phyloP scores from a whole-genome alignment of 2,888 invertebrate genomes.

The Cheilosia urbana region DNA sequence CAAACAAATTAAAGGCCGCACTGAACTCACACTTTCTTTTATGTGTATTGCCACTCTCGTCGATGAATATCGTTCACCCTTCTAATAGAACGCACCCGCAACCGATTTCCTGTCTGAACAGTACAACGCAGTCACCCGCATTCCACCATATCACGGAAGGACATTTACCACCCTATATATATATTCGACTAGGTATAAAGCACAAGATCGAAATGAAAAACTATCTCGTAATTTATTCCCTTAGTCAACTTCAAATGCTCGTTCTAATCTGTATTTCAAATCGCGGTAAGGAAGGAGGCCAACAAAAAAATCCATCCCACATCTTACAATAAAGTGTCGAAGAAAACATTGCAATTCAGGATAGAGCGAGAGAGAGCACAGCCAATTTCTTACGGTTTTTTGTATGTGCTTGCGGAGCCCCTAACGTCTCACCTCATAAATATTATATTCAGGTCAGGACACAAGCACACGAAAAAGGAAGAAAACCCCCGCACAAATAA shows the following conservation, averaged over 20 bases:
- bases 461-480: slow-evolving; percentile 54
- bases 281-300: slow-evolving; percentile 35
- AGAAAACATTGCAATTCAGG: slow-evolving; percentile 56
- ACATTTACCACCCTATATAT: neutral
- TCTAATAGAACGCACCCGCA: too few relatives aligned
- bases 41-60: too few relatives aligned
- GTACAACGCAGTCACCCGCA: too few relatives aligned
- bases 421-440: slow-evolving; percentile 70
- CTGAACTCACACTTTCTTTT: too few relatives aligned
- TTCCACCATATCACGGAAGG: slow-evolving; percentile 19
- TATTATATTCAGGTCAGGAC: slow-evolving; percentile 75
- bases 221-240: slow-evolving; percentile 70
- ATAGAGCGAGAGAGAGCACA: slow-evolving; percentile 44
- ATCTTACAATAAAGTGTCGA: slow-evolving; percentile 35
- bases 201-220: slow-evolving; percentile 62
- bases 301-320: slow-evolving; percentile 11
- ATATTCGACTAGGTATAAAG: slow-evolving; percentile 9
- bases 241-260: slow-evolving; percentile 63
- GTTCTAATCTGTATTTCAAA: slow-evolving; percentile 69
- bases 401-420: slow-evolving; percentile 21
- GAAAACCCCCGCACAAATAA: slow-evolving; percentile 66
- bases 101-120: too few relatives aligned
- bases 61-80: too few relatives aligned
- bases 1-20: too few relatives aligned
- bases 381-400: slow-evolving; percentile 60